A percentile compares a stretch with the other conserved stretches of the same genome.
These are phyloP conservation scores for Amniataba percoides DNA, from an alignment of 2,797 vertebrate genomes.

Conservation along the genomic window DNA sequence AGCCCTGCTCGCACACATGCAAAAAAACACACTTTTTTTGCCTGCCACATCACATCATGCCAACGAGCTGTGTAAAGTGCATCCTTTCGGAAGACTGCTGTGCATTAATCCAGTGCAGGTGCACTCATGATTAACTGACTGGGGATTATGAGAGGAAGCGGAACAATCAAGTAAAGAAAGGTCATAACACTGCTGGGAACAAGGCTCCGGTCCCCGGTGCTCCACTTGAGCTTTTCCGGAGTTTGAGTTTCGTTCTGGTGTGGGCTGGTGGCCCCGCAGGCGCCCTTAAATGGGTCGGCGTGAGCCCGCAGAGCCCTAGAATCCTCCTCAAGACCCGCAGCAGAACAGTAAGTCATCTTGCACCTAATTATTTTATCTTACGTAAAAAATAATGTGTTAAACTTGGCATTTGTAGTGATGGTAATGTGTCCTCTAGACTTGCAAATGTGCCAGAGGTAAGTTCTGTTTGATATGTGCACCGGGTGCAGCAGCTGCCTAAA, in stretches of 20 bases:
- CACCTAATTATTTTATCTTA: constrained; percentile 35
- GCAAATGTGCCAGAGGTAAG: constrained; percentile 1
- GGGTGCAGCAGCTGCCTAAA: background rate
- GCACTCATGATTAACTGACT: constrained; percentile 72
- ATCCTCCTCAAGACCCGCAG: constrained; percentile 56
- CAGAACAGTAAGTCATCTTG: constrained; percentile 62
- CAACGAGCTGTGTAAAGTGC: constrained; percentile 51
- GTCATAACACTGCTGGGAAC: constrained; percentile 71
- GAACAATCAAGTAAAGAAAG: constrained; percentile 75
- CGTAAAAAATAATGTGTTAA: constrained; percentile 31
- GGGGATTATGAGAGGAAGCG: constrained; percentile 61
- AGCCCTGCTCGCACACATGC: background rate
- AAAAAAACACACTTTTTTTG: constrained; percentile 9
- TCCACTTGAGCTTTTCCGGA: constrained; percentile 56
- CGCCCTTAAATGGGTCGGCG: constrained; percentile 68
- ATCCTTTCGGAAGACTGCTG: constrained; percentile 48
- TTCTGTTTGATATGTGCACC: constrained; percentile 12
- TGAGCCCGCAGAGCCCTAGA: constrained; percentile 46
- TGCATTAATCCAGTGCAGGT: constrained; percentile 69
- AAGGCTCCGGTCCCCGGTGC: constrained; percentile 30
- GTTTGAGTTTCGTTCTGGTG: constrained; percentile 53
- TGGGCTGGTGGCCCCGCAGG: constrained; percentile 58
- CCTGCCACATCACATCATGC: constrained; percentile 36
- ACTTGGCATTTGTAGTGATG: constrained; percentile 32
- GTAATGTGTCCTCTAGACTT: constrained; percentile 19